Percentiles rank a stretch among this genome's conserved stretches.
phyloP scores from a whole-genome alignment of 2,113 vertebrate genomes.

The Guaruba guarouba region DNA sequence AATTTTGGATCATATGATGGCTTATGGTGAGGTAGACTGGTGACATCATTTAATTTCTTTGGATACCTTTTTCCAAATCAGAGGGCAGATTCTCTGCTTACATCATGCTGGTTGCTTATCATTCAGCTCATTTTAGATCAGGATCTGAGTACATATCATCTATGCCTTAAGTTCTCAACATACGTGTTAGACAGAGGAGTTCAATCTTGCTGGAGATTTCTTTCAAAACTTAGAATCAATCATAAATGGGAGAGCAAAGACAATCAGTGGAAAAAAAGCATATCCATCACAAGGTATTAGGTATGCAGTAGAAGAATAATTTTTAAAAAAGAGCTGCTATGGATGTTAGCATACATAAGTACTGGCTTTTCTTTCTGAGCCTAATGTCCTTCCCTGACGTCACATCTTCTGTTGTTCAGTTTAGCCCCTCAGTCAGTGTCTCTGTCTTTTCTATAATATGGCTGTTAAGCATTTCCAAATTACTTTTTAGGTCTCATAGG shows the following conservation, averaged over 20 bases:
- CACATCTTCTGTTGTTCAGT: neutral
- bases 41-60: neutral
- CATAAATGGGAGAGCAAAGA: neutral
- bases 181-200: neutral
- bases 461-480: neutral
- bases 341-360: neutral
- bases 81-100: neutral
- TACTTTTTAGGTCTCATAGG: neutral
- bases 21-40: neutral
- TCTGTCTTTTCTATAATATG: neutral
- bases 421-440: neutral
- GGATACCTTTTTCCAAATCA: constrained; percentile 12
- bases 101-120: neutral
- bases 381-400: neutral
- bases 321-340: neutral
- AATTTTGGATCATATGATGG: neutral
- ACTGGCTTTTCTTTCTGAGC: neutral
- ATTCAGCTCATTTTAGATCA: neutral
- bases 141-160: neutral
- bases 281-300: neutral
- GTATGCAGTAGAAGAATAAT: neutral
- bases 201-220: neutral
- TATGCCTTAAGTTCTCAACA: neutral
- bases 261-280: neutral
- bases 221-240: neutral